Base-by-base conservation (phyloP, 2,888 invertebrate species). In the Dorcus hopei region DNA sequence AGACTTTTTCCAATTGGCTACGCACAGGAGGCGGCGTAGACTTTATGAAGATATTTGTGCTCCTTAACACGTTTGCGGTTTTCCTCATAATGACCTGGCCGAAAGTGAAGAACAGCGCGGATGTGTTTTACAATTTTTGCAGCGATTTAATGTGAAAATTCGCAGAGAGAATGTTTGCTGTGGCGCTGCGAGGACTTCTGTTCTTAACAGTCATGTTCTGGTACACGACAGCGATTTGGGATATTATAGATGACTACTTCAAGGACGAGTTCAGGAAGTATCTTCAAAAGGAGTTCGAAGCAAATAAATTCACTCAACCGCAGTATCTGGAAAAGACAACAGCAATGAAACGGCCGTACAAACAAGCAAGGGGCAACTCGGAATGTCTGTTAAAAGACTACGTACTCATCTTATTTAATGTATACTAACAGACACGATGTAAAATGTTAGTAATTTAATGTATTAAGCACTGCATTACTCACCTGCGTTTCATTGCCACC, bases 31-130 rank as follows among this genome's bases (percentile, higher is more conserved):
- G 87, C 63, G 88, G 88, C 47, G 75, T 87, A 64, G 89, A 89
- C 71, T 89, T 87, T 77, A 86, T 92, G 86, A 87, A 87, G 77
- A 78, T 91, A n/a, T 92, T 92, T 74, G 89, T 92, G 19, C 80
- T 92, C 58, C 87, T 88, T 43, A 92, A 92, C 77, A 87, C 89
- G 26, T 74, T 91, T 47, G 82, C 90, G 61, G 80, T 91, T 65
- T 84, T 91, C 61, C 78, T 89, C 9, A 87, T 89, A 0, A 81
- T 91, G 78, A 85, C 86, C 9, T 90, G 88, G 84, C 91, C 92
- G 0, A 87, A 87, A 65, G 78, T 91, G 65, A 84, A 86, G 70
- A 81, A 84, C 62, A 80, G 82, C 9, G 80, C 83, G 58, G 78
- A 80, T 52, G 82, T 76, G 16, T 64, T 80, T 11, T 78, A 77